Percentiles rank a stretch among this genome's conserved stretches.
Evolutionary conservation across 2,888 invertebrate species (phyloP).

Genomic region (Dinocampus coccinellae): DNA sequence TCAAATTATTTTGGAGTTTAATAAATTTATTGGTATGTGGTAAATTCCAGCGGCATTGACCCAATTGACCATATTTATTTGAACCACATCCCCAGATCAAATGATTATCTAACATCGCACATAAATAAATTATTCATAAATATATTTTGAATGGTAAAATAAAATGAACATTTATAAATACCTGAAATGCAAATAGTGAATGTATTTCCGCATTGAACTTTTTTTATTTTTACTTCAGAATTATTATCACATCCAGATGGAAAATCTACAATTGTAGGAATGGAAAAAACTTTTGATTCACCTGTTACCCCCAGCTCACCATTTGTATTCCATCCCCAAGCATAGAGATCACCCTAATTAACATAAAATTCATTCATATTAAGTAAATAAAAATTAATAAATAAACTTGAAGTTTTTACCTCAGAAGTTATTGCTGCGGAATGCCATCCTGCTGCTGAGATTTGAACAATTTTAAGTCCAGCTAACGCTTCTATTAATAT

Average conservation of each 20-base stretch:
- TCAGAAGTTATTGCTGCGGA: conserved; percentile 81
- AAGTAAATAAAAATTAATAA: background rate
- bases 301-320: conserved; percentile 83
- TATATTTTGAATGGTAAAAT: background rate
- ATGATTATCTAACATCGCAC: conserved; percentile 72
- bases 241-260: conserved; percentile 48
- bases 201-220: conserved; percentile 81
- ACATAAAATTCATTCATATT: conserved; percentile 3
- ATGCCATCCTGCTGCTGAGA: conserved; percentile 91
- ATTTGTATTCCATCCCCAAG: conserved; percentile 92
- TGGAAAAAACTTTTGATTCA: conserved; percentile 68
- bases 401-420: conserved; percentile 45
- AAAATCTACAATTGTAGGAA: conserved; percentile 72
- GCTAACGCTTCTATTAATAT: conserved; percentile 79
- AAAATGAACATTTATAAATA: background rate
- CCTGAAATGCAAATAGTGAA: conserved; percentile 75
- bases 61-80: conserved; percentile 87
- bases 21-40: conserved; percentile 51
- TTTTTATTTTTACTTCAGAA: conserved; percentile 64
- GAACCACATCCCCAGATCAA: conserved; percentile 83
- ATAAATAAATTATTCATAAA: conserved; percentile 4
- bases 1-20: conserved; percentile 48
- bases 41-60: conserved; percentile 56
- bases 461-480: conserved; percentile 79
- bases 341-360: conserved; percentile 81